Evolutionary conservation across 2,888 invertebrate species (phyloP).

Genomic region (Caenorhabditis zanzibari): DNA sequence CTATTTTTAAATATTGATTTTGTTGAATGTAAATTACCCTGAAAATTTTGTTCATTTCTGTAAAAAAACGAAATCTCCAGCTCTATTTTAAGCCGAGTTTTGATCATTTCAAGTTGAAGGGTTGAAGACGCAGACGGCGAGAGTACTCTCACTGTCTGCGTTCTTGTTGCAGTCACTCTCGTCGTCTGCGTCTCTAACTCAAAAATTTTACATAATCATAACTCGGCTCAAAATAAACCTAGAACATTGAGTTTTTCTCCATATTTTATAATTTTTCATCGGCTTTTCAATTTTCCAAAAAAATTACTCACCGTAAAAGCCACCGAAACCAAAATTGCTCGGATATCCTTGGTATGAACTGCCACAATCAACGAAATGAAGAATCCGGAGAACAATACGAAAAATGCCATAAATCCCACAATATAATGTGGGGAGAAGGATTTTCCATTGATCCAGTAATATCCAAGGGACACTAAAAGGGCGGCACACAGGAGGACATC

Average conservation of each 20-base stretch:
- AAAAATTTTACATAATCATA: background rate
- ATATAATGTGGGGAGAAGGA: slow-evolving; percentile 57
- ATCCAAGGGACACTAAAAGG: slow-evolving; percentile 49
- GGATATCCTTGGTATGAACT: slow-evolving; percentile 52
- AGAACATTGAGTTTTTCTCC: background rate
- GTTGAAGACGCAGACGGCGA: background rate
- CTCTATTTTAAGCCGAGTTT: background rate
- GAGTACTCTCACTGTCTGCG: too few relatives aligned
- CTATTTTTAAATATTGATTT: too few relatives aligned
- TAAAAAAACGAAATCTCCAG: background rate
- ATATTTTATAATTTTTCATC: background rate
- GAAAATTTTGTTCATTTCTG: background rate
- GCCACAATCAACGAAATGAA: slow-evolving; percentile 42
- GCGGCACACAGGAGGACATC: slow-evolving; percentile 59
- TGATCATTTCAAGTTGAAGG: background rate
- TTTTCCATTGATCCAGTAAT: slow-evolving; percentile 57
- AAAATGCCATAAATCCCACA: slow-evolving; percentile 55
- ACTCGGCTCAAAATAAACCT: background rate
- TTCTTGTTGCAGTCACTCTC: too few relatives aligned
- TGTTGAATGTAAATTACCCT: too few relatives aligned
- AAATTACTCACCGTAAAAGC: slow-evolving; percentile 49
- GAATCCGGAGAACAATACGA: slow-evolving; percentile 58
- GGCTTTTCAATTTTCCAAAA: background rate
- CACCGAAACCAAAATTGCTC: slow-evolving; percentile 50
- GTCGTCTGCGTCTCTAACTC: background rate